Base-by-base conservation (phyloP, 2,888 invertebrate genomes). In the Rapana venosa region DNA sequence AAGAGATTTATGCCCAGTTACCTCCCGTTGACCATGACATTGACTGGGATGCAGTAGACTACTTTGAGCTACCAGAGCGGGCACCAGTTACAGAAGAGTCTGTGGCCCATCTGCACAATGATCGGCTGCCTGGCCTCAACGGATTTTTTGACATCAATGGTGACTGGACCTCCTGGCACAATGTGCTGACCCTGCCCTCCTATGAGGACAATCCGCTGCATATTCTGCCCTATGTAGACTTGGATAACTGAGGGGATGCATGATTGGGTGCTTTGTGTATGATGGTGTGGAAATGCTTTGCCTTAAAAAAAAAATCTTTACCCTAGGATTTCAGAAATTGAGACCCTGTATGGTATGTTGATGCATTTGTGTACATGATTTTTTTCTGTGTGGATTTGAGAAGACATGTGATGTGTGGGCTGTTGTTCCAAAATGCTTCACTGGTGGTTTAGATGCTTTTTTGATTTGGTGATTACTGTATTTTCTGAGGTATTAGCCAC, bases 221-320 rank as follows among this genome's bases (percentile, higher is more conserved):
- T 96, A 98, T 99, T 97, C 97, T 99, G 97, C 99, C 99, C 97
- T 99, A 99, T 97, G 98, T 98, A 97, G 98, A 98, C 96, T 98
- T 98, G 97, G 98, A 99, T 97, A 98, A 94, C 91, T 94, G 92
- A 81, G n/a, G 58, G 30, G 22, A 5, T 87, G 87, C 81, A 4
- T 47, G 79, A 15, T 1, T 20, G 15, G 58, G 86, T 61, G 86
- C 32, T 35, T 26, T 66, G 17, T 47, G 66, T 58, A 15, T 58
- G 85, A 17, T 30, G 32, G 61, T 61, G 15, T 61, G 61, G 61
- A 61, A 61, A 61, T 61, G 61, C 61, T 61, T 61, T 61, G 61
- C 61, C 61, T 61, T 61, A 61, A 8, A 47, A 47, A 47, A 47
- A 47, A 47, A 47, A 47, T 47, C 47, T 47, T 47, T 47, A 47